phyloP scores from a whole-genome alignment of 2,797 vertebrate genomes.

The Clarias pachynema region DNA sequence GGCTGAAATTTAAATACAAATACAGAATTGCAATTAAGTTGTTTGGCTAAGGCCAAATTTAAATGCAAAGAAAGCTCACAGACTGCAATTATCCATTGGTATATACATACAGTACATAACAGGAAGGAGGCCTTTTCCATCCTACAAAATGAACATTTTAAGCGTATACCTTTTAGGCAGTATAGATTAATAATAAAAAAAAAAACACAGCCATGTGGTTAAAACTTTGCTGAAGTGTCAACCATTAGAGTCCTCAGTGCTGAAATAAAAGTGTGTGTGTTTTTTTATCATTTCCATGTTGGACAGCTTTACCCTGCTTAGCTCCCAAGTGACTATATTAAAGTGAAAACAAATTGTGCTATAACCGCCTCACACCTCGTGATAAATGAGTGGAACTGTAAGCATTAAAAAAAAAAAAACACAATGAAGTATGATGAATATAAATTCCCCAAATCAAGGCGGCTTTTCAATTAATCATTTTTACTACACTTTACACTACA shows the following conservation, averaged over 20 bases:
- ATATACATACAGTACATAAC: no score
- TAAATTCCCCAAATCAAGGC: slow-evolving; percentile 22
- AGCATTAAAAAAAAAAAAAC: not conserved
- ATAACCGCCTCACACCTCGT: slow-evolving; percentile 24
- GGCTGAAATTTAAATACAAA: slow-evolving; percentile 34
- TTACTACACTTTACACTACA: not conserved
- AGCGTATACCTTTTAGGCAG: slow-evolving; percentile 15
- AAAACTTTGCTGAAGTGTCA: not conserved
- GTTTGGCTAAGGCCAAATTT: slow-evolving; percentile 57
- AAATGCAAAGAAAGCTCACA: not conserved
- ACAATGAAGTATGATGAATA: not conserved
- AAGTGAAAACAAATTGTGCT: slow-evolving; percentile 62
- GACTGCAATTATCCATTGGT: not conserved
- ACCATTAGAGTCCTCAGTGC: slow-evolving; percentile 20
- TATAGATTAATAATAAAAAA: slow-evolving; percentile 63
- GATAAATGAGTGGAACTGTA: slow-evolving; percentile 11
- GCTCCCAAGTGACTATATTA: slow-evolving; percentile 62
- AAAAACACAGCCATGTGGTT: slow-evolving; percentile 75
- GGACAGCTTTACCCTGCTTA: slow-evolving; percentile 66
- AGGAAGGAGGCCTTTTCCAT: not conserved
- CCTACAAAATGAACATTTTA: slow-evolving; percentile 43
- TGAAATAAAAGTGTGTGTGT: slow-evolving; percentile 60
- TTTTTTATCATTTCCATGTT: slow-evolving; percentile 68
- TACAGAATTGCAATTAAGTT: slow-evolving; percentile 53
- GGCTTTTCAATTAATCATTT: slow-evolving; percentile 8